Conservation (phyloP, 1,140 invertebrate genomes). For the Cotesia typhae region DNA sequence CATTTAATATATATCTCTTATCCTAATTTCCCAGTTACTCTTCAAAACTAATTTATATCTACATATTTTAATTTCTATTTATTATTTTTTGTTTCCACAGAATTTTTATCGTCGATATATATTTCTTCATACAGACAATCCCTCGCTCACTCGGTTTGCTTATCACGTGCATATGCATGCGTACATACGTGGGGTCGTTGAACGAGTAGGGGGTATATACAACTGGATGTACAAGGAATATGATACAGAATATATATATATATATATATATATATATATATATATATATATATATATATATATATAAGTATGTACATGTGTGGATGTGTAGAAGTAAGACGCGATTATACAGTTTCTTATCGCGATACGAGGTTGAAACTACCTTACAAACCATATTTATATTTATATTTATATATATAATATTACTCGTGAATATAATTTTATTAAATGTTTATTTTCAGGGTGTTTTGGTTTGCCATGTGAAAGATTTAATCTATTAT, state of each 20-base stretch:
- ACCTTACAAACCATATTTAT: background rate
- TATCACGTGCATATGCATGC: slow-evolving; percentile 50
- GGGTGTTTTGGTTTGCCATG: no score
- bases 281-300: background rate
- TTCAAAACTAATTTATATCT: no score
- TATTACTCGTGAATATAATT: no score
- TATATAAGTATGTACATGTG: background rate
- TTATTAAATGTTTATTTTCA: no score
- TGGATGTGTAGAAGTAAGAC: no score
- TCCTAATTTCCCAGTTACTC: background rate
- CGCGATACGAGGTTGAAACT: no score
- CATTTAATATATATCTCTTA: no score
- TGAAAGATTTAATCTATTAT: no score
- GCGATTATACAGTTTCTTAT: no score
- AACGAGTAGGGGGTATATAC: slow-evolving; percentile 56
- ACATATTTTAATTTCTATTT: background rate
- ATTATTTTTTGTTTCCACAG: slow-evolving; percentile 16
- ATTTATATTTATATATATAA: slow-evolving; percentile 9
- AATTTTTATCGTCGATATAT: slow-evolving; percentile 33
- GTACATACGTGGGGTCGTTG: slow-evolving; percentile 57
- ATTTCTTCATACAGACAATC: slow-evolving; percentile 14
- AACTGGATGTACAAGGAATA: slow-evolving; percentile 1
- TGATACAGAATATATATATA: background rate
- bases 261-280: no score
- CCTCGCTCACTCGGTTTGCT: slow-evolving; percentile 40